Evolutionary conservation across 2,113 vertebrate genomes (phyloP).

Genomic region (Sander lucioperca): DNA sequence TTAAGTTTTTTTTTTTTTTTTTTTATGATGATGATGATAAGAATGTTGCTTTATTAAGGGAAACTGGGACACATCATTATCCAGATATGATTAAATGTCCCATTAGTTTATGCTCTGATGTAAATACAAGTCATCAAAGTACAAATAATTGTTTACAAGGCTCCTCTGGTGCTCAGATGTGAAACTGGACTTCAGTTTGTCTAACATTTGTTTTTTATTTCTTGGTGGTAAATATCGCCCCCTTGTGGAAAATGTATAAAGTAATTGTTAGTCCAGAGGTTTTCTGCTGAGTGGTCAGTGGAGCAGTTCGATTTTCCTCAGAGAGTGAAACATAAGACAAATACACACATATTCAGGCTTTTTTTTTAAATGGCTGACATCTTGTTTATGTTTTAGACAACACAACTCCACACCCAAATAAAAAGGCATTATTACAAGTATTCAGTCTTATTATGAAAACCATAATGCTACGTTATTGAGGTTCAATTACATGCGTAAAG

Average conservation of each 20-base stretch:
- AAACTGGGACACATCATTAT: neutral
- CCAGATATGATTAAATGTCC: neutral
- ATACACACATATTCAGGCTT: neutral
- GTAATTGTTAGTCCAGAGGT: neutral
- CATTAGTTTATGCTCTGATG: neutral
- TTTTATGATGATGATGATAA: too few species aligned
- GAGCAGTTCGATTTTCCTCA: neutral
- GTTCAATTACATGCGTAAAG: neutral
- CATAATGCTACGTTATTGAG: neutral
- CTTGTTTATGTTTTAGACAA: neutral
- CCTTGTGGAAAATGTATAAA: slow-evolving; percentile 51
- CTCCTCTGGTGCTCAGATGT: neutral
- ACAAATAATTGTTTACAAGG: neutral
- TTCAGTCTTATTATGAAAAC: neutral
- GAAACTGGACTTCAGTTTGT: neutral
- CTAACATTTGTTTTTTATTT: accelerated
- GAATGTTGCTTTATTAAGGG: neutral
- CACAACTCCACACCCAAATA: neutral
- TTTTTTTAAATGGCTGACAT: neutral
- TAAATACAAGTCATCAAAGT: neutral
- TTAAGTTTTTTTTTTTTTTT: too few species aligned
- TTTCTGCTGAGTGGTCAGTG: slow-evolving; percentile 39
- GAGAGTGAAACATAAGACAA: neutral
- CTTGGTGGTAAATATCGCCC: slow-evolving; percentile 30
- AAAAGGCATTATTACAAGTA: neutral